Evolutionary conservation across 2,888 invertebrate species (phyloP), one percentile per base, ranked within the genome.

Genomic region (Aelia acuminata): DNA sequence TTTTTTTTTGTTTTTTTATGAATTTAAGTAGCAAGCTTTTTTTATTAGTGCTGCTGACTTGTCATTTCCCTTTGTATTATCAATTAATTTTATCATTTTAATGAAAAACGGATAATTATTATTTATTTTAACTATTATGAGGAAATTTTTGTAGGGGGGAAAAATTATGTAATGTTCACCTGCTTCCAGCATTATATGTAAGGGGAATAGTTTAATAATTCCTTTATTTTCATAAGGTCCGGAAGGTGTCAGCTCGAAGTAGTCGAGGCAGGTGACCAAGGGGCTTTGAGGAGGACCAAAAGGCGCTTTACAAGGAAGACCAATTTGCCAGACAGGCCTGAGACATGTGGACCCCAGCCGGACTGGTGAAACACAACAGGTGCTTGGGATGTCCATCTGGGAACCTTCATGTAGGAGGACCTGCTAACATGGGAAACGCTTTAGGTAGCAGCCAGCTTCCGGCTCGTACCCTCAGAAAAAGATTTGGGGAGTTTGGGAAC

Each of bases 361-460:
- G 80, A 80, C n/a, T 13, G 80, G 80, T 80, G 80, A 47, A n/a
- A n/a, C 80, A 43, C 22, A 80, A 80, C 80, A 80, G 80, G 80
- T 80, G 80, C 15, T n/a, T 11, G 4, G 39, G 80, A 0, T 43
- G 80, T 47, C 43, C 39, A 39, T 80, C n/a, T 80, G 63, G 63
- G 39, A 39, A 0, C 10, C 47, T n/a, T 80, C 80, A 22, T 80
- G 18, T 47, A 1, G 8, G 31, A 31, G 26, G 57, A 57, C 75
- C 39, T 31, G 75, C 39, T 22, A 75, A 80, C 80, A 80, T 80
- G 80, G 80, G 43, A 80, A 80, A 80, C 80, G 15, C n/a, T 43
- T 80, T 80, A 80, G 80, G 31, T 80, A 43, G 22, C 80, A 22
- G 43, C 35, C 80, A 22, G 43, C 35, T 43, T 80, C 80, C 80